Conservation (phyloP, 1,140 invertebrate species). For the Bactericera cockerelli region DNA sequence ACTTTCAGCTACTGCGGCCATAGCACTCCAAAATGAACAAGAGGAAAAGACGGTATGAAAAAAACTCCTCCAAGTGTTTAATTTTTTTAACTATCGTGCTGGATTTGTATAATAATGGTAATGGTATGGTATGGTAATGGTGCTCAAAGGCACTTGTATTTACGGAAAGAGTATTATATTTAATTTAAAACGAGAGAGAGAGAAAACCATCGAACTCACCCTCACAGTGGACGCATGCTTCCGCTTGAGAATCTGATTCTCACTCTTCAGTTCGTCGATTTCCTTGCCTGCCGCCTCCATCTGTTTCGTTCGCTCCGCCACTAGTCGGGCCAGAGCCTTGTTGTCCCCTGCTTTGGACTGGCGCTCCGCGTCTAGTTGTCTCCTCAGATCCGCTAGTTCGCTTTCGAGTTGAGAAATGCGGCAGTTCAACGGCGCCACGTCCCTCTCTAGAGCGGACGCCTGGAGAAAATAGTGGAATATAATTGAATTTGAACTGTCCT, state of each 20-base stretch:
- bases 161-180: no score
- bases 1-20: no score
- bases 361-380: constrained; percentile 35
- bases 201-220: no score
- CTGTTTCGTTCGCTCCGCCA: constrained; percentile 45
- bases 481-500: background rate
- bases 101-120: no score
- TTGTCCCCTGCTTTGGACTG: constrained; percentile 39
- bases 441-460: constrained; percentile 30
- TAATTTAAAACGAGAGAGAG: no score
- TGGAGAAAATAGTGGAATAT: constrained; percentile 15
- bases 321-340: constrained; percentile 38
- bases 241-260: constrained; percentile 50
- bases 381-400: constrained; percentile 24
- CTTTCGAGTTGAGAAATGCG: constrained; percentile 22
- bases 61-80: no score
- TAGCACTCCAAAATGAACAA: no score
- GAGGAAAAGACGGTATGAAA: no score
- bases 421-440: constrained; percentile 29
- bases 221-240: constrained; percentile 54
- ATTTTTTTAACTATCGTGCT: no score
- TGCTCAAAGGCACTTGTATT: no score
- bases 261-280: constrained; percentile 51
- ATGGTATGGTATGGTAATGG: no score
- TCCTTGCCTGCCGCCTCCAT: constrained; percentile 40